These are phyloP conservation scores for Pteropus rufus DNA, from an alignment of 2,797 vertebrate genomes.

Conservation along the genomic window DNA sequence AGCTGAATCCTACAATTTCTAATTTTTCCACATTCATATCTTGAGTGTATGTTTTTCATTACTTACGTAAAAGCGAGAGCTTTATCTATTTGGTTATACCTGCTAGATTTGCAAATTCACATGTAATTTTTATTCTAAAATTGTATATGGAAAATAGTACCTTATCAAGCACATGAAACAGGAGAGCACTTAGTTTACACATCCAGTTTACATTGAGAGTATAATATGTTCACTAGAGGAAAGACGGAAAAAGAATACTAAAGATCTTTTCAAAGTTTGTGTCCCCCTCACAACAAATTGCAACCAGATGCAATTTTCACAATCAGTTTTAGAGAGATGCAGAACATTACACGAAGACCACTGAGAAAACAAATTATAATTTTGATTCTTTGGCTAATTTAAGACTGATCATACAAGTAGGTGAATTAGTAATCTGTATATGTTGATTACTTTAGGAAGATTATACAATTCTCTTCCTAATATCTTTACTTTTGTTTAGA, in stretches of 20 bases:
- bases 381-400: not conserved
- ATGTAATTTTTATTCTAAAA: not conserved
- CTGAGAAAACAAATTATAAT: not conserved
- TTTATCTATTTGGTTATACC: not conserved
- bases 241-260: not conserved
- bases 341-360: not conserved
- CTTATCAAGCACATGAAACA: not conserved
- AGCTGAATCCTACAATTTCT: slow-evolving; percentile 6
- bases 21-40: not conserved
- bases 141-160: not conserved
- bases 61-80: slow-evolving; percentile 6
- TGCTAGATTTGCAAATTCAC: not conserved
- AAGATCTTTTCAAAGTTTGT: not conserved
- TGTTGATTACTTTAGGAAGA: not conserved
- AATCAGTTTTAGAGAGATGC: not conserved
- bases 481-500: not conserved
- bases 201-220: not conserved
- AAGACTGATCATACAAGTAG: not conserved
- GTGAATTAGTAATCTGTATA: not conserved
- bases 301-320: not conserved
- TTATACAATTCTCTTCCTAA: not conserved
- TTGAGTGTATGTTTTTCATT: not conserved
- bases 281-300: not conserved
- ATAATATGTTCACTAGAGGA: not conserved
- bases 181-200: not conserved